phyloP scores from a whole-genome alignment of 2,113 vertebrate genomes.

The Micronisus gabar region DNA sequence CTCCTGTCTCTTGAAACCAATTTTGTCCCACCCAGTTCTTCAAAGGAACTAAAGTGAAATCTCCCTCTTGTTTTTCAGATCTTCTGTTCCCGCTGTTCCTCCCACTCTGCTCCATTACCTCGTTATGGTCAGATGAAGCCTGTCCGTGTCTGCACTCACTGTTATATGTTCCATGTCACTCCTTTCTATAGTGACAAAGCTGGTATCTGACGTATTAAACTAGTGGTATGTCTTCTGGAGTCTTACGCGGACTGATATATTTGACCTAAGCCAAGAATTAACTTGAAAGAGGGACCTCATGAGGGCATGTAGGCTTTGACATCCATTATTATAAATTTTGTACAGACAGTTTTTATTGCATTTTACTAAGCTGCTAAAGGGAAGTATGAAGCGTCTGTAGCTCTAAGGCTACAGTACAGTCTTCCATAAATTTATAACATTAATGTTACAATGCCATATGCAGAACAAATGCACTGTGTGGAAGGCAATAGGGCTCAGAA shows the following conservation, averaged over 20 bases:
- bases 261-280: constrained; percentile 54
- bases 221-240: not conserved
- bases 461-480: constrained; percentile 51
- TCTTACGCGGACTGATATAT: constrained; percentile 9
- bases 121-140: constrained; percentile 96
- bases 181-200: constrained; percentile 96
- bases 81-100: constrained; percentile 97
- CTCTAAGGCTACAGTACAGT: constrained; percentile 32
- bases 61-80: constrained; percentile 79
- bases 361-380: constrained; percentile 67
- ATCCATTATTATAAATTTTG: constrained; percentile 60
- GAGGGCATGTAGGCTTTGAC: constrained; percentile 43
- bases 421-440: constrained; percentile 53
- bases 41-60: not conserved
- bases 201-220: constrained; percentile 75
- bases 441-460: constrained; percentile 56
- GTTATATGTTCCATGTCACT: constrained; percentile 98
- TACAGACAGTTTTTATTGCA: constrained; percentile 45
- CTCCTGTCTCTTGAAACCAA: not conserved
- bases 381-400: constrained; percentile 45
- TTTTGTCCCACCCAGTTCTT: not conserved
- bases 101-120: constrained; percentile 93
- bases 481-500: constrained; percentile 53
- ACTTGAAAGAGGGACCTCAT: constrained; percentile 22
- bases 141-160: constrained; percentile 96